Base-by-base conservation (phyloP, 1,140 invertebrate genomes). In the Heliconius hermathena region DNA sequence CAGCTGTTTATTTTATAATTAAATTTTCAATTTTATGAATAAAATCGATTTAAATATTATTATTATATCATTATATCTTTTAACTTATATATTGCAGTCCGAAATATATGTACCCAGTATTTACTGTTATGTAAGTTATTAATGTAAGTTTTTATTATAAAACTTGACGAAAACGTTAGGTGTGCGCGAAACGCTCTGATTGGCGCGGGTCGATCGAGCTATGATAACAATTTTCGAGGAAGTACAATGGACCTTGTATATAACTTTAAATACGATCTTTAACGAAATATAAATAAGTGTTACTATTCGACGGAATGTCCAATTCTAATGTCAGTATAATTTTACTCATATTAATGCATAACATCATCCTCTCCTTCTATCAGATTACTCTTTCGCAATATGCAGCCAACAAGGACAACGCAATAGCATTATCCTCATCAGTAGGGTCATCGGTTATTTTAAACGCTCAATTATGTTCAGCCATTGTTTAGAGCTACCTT, bases 181-280 rank as follows among this genome's bases (percentile, higher is more conserved):
- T 41, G 57, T 71, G 76, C 85, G 84, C 84, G 89, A 86, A 89
- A 89, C 91, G 91, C 90, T 92, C 91, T 92, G 89, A 91, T 92
- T 91, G 86, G 80, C 88, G 84, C 85, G 80, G 80, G 85, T 83
- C 79, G 85, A 90, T 88, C 86, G 82, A 78, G 84, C 73, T 80
- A 80, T 79, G 89, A 91, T 90, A 88, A 84, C 80, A 38, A 84
- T 81, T 77, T 85, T 85, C 84, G 76, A 86, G 89, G 90, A 92
- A 92, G 85, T 84, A 77, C 75, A 81, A 66, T 81, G 41, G 76
- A 75, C 79, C 79, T 81, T 81, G 72, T 72, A 73, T 70, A 9
- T 6, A 26, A 76, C 13, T 52, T 41, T 80, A 26, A 81, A 72
- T 77, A 81, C 74, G 73, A 73, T 38, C 71, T 76, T 70, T 81